Base-by-base conservation (phyloP, 2,888 invertebrate species). In the Melanostoma mellinum region DNA sequence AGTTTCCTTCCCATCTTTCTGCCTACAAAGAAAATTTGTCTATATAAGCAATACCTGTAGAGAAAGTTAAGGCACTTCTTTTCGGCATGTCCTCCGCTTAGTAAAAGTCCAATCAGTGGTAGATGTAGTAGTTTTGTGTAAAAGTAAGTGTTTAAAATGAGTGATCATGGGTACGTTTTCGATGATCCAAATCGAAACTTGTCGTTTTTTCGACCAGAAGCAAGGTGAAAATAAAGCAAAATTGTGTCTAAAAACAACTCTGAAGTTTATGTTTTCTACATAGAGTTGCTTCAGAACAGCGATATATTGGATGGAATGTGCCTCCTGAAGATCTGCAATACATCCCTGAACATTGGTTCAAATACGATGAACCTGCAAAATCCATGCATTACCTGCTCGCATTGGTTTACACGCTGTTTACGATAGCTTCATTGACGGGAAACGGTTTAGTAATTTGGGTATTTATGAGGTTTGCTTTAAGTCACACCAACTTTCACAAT, bases 401-500 rank as follows among this genome's bases (percentile, higher is more conserved):
- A 3, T 92, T 96, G 38, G 92, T 97, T 38, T 97, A 97, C 89
- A 93, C 94, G 60, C 94, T 94, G 87, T 95, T 97, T 87, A 95
- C 95, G 55, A 92, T 95, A 52, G 92, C 95, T 55, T 94, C 96
- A 4, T 91, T 96, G 10, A 90, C 95, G 44, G 97, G 97, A 85
- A 97, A 97, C 91, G 97, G 97, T 84, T 92, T 97, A 63, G 97
- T 97, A 84, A 94, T 97, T 87, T 97, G 96, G 94, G 93, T 97
- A 86, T 97, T 97, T 63, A 71, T 78, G 32, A 82, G 79, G 79
- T 79, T n/a, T 32, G 9, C 20, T 42, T 6, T 6, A 0, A 35
- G 0, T 9, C 30, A 3, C 32, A 6, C 38, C 46, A 48, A 48
- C 8, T n/a, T 48, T 20, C 20, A 20, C 5, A 61, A 40, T 50